Percentiles rank a stretch among this genome's conserved stretches.
Conservation (phyloP, 2,797 vertebrate genomes). For the Poeciliopsis infans region DNA sequence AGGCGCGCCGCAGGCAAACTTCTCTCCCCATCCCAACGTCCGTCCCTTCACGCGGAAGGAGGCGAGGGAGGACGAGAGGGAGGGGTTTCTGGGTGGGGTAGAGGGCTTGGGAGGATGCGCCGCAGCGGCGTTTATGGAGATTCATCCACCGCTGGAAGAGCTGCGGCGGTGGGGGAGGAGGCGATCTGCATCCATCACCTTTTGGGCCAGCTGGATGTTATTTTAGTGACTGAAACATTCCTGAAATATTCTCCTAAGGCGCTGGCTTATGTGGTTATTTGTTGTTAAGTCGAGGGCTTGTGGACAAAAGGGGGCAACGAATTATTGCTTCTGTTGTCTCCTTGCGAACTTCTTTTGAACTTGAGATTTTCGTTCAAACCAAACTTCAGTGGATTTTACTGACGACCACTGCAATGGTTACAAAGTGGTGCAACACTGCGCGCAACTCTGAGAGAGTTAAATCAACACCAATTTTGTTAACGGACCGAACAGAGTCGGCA, state of each 20-base stretch:
- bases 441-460: too few relatives aligned
- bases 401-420: neutral
- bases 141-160: slow-evolving; percentile 42
- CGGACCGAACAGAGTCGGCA: too few relatives aligned
- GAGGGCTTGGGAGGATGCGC: slow-evolving; percentile 40
- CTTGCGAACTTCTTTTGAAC: neutral
- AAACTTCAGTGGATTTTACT: neutral
- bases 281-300: neutral
- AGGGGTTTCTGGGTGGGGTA: slow-evolving; percentile 54
- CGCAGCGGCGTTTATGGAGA: slow-evolving; percentile 36
- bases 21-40: slow-evolving; percentile 64
- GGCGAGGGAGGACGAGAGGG: slow-evolving; percentile 17
- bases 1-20: slow-evolving; percentile 70
- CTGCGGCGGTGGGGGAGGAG: slow-evolving; percentile 17
- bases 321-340: neutral
- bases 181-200: slow-evolving; percentile 37
- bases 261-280: neutral
- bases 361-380: neutral
- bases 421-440: neutral
- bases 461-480: too few relatives aligned
- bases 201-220: slow-evolving; percentile 44
- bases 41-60: slow-evolving; percentile 21
- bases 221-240: slow-evolving; percentile 49
- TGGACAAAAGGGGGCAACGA: neutral
- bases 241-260: slow-evolving; percentile 10